These are phyloP conservation scores for Euzetes globulus DNA, from an alignment of 2,888 invertebrate genomes.

Conservation along the genomic window DNA sequence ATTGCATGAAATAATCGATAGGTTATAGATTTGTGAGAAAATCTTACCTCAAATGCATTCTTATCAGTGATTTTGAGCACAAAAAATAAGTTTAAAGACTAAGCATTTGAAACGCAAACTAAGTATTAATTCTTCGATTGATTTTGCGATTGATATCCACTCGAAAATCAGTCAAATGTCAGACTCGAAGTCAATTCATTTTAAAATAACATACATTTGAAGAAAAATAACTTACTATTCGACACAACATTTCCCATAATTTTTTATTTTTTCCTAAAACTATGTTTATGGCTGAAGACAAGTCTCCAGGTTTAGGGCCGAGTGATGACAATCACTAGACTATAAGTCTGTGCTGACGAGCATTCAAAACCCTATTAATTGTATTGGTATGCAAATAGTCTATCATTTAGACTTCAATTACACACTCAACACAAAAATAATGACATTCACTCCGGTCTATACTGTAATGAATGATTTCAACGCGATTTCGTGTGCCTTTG, in stretches of 20 bases:
- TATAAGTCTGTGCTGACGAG: neutral
- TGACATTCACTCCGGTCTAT: neutral
- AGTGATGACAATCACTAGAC: neutral
- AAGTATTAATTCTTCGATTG: no score
- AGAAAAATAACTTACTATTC: neutral
- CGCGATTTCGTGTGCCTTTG: slow-evolving; percentile 11
- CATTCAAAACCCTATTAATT: neutral
- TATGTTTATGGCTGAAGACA: no score
- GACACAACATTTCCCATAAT: neutral
- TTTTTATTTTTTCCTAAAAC: no score
- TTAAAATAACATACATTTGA: neutral
- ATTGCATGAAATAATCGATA: neutral
- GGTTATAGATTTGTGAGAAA: neutral
- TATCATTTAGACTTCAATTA: slow-evolving; percentile 20
- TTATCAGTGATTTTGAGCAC: neutral
- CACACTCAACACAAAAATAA: neutral
- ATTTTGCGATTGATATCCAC: neutral
- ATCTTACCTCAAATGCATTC: neutral
- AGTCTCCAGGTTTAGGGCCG: no score
- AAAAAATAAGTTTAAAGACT: neutral
- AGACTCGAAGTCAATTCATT: neutral
- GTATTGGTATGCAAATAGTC: slow-evolving; percentile 15
- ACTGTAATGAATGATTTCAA: neutral
- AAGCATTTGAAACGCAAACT: neutral
- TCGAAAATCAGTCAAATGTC: neutral